phyloP scores from a whole-genome alignment of 1,140 invertebrate genomes.

The Saccostrea echinata region DNA sequence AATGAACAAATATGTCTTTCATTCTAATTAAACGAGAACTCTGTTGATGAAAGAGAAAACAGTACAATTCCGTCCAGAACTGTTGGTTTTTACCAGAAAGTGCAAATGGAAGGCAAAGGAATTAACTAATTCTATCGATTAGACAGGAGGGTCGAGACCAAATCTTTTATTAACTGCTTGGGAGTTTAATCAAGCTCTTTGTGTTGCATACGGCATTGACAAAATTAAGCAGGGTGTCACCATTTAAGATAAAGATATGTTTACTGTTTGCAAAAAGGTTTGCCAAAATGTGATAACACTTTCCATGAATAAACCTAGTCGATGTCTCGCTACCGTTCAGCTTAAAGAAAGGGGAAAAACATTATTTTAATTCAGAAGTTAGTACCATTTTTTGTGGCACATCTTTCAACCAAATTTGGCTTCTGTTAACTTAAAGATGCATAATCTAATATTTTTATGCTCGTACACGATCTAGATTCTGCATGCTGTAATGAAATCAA shows the following conservation, averaged over 20 bases:
- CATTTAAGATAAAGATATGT: background rate
- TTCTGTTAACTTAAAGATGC: no score
- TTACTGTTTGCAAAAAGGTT: background rate
- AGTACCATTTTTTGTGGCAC: no score
- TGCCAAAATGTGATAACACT: no score
- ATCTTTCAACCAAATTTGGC: no score
- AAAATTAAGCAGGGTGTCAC: conserved; percentile 52
- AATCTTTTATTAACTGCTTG: conserved; percentile 55
- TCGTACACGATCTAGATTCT: no score
- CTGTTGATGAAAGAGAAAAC: conserved; percentile 53
- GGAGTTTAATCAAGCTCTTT: conserved; percentile 61
- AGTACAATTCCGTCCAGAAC: conserved; percentile 45
- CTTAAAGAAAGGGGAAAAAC: no score
- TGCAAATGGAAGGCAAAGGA: conserved; percentile 45
- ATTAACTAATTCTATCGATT: conserved; percentile 44
- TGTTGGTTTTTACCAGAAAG: conserved; percentile 37
- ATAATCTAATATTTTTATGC: no score
- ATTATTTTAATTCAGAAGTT: no score
- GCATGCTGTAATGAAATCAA: no score
- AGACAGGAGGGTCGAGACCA: background rate
- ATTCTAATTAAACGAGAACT: conserved; percentile 60
- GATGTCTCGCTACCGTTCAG: no score
- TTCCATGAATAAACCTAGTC: no score
- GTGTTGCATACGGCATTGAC: conserved; percentile 54
- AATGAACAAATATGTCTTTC: conserved; percentile 62